Evolutionary conservation across 2,113 vertebrate species (phyloP).

Genomic region (Hydrochoerus hydrochaeris): DNA sequence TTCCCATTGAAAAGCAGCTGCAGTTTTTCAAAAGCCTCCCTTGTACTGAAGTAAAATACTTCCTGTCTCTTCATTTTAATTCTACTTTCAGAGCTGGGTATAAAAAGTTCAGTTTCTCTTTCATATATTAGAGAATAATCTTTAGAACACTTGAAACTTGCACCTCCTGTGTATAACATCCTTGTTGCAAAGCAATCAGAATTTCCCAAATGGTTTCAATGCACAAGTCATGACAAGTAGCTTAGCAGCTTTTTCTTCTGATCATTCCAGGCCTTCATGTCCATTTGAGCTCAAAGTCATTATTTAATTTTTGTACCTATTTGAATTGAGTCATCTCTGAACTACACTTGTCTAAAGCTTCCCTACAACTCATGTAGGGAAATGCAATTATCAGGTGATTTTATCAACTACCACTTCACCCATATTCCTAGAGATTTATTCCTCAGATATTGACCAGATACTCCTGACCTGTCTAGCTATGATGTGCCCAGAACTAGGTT

Average conservation of each 20-base stretch:
- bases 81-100: not conserved
- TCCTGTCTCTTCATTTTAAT: not conserved
- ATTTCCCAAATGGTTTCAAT: not conserved
- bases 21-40: not conserved
- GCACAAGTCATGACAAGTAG: not conserved
- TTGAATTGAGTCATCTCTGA: not conserved
- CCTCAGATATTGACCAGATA: not conserved
- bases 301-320: not conserved
- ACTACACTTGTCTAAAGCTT: not conserved
- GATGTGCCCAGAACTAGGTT: not conserved
- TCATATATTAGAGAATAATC: not conserved
- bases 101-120: not conserved
- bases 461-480: not conserved
- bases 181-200: not conserved
- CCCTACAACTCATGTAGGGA: not conserved
- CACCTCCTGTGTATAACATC: not conserved
- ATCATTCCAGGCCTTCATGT: not conserved
- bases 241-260: not conserved
- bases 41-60: not conserved
- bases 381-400: not conserved
- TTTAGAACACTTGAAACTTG: not conserved
- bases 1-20: not conserved
- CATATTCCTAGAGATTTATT: constrained; percentile 3
- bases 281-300: not conserved
- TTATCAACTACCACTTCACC: not conserved